A percentile compares a stretch with the other conserved stretches of the same genome.
phyloP scores from a whole-genome alignment of 1,140 invertebrate species.

The Metaphire vulgaris region DNA sequence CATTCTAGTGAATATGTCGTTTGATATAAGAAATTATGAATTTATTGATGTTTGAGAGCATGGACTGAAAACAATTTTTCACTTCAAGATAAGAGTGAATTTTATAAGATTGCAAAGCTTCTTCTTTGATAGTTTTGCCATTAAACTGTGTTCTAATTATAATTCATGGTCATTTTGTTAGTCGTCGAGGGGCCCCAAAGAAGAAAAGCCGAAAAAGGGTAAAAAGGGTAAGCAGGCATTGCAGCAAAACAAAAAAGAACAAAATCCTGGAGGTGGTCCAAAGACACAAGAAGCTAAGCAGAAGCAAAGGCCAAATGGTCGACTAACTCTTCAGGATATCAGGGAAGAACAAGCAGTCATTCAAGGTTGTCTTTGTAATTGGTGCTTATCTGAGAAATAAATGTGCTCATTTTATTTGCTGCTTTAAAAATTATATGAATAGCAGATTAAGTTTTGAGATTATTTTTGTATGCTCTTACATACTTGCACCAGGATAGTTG shows the following conservation, averaged over 20 bases:
- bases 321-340: background rate
- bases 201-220: constrained; percentile 42
- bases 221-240: constrained; percentile 38
- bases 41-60: background rate
- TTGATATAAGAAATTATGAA: background rate
- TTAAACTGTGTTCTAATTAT: too few relatives aligned
- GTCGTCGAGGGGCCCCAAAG: constrained; percentile 32
- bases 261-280: background rate
- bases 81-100: background rate
- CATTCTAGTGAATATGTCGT: background rate
- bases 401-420: background rate
- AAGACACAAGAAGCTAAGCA: background rate
- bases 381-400: too few relatives aligned
- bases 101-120: too few relatives aligned
- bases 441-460: background rate
- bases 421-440: background rate
- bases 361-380: background rate
- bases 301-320: background rate
- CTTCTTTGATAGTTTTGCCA: too few relatives aligned
- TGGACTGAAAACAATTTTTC: background rate
- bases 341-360: background rate
- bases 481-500: background rate
- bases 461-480: too few relatives aligned
- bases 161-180: constrained; percentile 16
- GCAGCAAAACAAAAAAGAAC: constrained; percentile 11